Evolutionary conservation across 2,888 invertebrate species (phyloP), one percentile per base, ranked within the genome.

Genomic region (Polydrusus pterygomalis): DNA sequence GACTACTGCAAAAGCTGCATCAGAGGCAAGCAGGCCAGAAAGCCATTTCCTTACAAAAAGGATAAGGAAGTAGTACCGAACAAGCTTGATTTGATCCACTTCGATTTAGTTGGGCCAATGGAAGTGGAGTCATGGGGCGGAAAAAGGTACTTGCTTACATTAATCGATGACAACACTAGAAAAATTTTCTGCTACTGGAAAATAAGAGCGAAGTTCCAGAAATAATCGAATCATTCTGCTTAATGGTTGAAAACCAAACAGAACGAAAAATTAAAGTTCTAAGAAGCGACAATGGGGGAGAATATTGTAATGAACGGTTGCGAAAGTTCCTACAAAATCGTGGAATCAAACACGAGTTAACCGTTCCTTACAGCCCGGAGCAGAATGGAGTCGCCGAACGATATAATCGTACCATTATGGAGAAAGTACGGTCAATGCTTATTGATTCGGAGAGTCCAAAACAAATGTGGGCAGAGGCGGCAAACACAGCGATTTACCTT

Each of bases 31-130:
- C 75, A 73, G 6, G 15, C 74, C 25, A 77, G 77, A 70, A 77
- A 68, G 75, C 84, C 68, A 84, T 84, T 80, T 83, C 84, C 79
- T 70, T 85, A 75, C 75, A 81, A 63, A 86, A 86, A 79, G 68
- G 79, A 71, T 82, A 86, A 77, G 81, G 83, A 69, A 70, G 79
- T 25, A 74, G 63, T 30, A 30, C n/a, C n/a, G n/a, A n/a, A 79
- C 15, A 74, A 64, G 54, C 40, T 79, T 20, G 75, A 78, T 18
- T 51, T 79, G 13, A 71, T 79, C 8, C 79, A 79, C 62, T 73
- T 74, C 43, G 77, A 79, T 49, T 11, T 78, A 18, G 13, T 25
- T 30, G 77, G 77, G 38, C 72, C 78, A 17, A 75, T 79, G 68
- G 73, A 79, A 58, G 43, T 75, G 6, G 38, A 70, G 54, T 77